Evolutionary conservation across 2,888 invertebrate genomes (phyloP).

Genomic region (Andrena haemorrhoa): DNA sequence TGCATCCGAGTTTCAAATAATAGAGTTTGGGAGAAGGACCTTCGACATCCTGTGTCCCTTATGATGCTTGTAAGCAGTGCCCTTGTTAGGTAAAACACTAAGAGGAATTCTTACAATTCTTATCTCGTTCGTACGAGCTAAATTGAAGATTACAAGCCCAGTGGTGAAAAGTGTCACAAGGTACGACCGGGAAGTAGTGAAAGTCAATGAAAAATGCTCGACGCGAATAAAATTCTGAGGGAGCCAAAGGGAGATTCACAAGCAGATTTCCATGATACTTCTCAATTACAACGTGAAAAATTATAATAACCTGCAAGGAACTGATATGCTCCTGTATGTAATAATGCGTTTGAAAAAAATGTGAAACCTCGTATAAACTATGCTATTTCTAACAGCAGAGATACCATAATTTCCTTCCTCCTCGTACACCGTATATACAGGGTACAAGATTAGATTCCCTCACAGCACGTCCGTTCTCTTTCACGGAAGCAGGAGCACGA

Average conservation of each 20-base stretch:
- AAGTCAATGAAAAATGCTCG: too few species aligned
- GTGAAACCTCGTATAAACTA: neutral
- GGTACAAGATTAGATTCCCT: conserved; percentile 50
- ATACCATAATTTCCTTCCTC: conserved; percentile 23
- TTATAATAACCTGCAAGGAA: too few species aligned
- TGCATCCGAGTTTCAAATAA: conserved; percentile 37
- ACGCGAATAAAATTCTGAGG: too few species aligned
- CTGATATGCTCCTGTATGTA: neutral
- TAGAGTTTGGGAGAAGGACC: conserved; percentile 11
- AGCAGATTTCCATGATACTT: too few species aligned
- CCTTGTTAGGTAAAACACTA: neutral
- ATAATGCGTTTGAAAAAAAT: neutral
- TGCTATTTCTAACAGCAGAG: conserved; percentile 16
- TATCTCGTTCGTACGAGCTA: too few species aligned
- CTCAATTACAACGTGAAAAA: too few species aligned
- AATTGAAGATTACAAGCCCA: too few species aligned
- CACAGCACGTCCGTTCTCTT: conserved; percentile 7
- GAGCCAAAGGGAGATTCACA: too few species aligned
- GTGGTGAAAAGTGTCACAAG: too few species aligned
- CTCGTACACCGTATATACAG: neutral
- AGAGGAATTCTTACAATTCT: too few species aligned
- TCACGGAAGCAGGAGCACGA: conserved; percentile 28
- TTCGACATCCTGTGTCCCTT: neutral
- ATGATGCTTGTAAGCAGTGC: neutral
- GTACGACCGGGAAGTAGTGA: too few species aligned